A percentile compares a stretch with the other conserved stretches of the same genome.
Evolutionary conservation across 2,113 vertebrate species (phyloP).

Genomic region (Erpornis zantholeuca): DNA sequence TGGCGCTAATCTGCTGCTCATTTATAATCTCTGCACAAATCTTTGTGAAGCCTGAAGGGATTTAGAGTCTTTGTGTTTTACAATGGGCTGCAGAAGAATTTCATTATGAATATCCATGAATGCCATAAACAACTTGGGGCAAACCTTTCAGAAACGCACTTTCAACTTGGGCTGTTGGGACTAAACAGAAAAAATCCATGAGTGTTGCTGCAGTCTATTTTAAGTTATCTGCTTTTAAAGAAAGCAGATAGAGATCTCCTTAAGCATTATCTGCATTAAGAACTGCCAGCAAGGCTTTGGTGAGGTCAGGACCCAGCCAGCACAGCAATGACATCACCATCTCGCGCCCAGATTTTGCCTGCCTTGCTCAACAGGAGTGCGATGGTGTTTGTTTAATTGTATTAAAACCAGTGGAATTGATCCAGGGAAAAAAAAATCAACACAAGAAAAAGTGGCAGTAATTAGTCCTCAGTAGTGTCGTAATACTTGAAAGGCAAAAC

Average conservation of each 20-base stretch:
- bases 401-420: not conserved
- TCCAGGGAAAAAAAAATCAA: not conserved
- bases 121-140: not conserved
- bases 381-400: not conserved
- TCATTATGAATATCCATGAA: not conserved
- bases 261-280: constrained; percentile 1
- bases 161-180: not conserved
- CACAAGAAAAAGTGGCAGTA: not conserved
- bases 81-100: constrained; percentile 25
- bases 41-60: constrained; percentile 26
- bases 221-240: not conserved
- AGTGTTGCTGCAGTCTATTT: not conserved
- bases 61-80: constrained; percentile 34
- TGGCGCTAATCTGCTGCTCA: constrained; percentile 18
- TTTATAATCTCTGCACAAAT: constrained; percentile 52
- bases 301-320: constrained; percentile 1
- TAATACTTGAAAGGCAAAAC: not conserved
- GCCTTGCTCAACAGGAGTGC: not conserved
- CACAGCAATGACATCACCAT: not conserved
- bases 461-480: not conserved
- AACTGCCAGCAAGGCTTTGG: not conserved
- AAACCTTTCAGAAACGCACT: not conserved
- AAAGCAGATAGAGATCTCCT: constrained; percentile 2
- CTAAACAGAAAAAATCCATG: not conserved
- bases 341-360: not conserved